phyloP scores from a whole-genome alignment of 2,888 invertebrate genomes.

The Tortrix viridana region DNA sequence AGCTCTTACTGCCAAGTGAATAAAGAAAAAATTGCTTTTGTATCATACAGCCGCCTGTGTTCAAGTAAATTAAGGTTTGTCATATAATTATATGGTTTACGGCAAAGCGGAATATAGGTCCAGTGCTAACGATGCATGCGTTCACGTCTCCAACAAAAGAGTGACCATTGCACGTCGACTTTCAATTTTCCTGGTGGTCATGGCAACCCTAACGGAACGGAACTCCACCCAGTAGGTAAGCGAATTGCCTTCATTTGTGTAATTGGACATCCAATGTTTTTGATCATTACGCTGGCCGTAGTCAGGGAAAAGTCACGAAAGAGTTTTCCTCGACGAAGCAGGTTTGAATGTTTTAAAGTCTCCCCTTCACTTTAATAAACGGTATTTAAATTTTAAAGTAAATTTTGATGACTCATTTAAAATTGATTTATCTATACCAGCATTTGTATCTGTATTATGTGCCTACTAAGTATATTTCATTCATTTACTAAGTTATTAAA shows the following conservation, averaged over 20 bases:
- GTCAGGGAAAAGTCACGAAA: conserved; percentile 46
- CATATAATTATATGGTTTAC: too few relatives aligned
- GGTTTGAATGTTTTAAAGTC: conserved; percentile 11
- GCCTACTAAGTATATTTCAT: too few relatives aligned
- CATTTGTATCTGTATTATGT: too few relatives aligned
- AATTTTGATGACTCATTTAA: too few relatives aligned
- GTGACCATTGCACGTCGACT: background rate
- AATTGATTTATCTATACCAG: too few relatives aligned
- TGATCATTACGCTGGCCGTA: conserved; percentile 50
- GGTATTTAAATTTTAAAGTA: background rate
- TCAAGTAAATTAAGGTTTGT: too few relatives aligned
- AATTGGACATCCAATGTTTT: conserved; percentile 59
- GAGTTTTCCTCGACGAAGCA: conserved; percentile 32
- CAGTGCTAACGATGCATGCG: too few relatives aligned
- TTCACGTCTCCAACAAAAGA: background rate
- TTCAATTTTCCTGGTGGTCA: conserved; percentile 23
- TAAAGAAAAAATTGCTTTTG: too few relatives aligned
- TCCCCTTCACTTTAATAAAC: background rate
- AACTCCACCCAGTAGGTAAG: conserved; percentile 50
- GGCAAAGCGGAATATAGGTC: too few relatives aligned
- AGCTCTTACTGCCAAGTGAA: too few relatives aligned
- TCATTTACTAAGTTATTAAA: too few relatives aligned
- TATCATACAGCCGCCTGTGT: too few relatives aligned
- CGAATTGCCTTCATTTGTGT: conserved; percentile 60
- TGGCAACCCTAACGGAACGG: conserved; percentile 19